phyloP scores from a whole-genome alignment of 1,140 invertebrate species.

The Carposina sasakii region DNA sequence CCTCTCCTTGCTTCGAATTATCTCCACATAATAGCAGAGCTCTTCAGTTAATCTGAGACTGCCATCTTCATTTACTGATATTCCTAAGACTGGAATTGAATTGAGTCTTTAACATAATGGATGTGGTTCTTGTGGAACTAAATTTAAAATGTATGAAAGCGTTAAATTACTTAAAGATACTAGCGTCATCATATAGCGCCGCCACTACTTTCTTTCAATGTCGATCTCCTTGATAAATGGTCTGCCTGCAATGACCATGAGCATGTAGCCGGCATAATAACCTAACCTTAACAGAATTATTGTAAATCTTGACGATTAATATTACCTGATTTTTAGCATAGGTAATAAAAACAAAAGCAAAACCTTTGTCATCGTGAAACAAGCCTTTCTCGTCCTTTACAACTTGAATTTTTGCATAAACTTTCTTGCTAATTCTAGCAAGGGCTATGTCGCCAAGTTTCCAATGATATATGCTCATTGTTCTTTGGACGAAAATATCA shows the following conservation, averaged over 20 bases:
- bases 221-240: too few relatives aligned
- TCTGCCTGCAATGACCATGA: too few relatives aligned
- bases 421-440: conserved; percentile 47
- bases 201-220: too few relatives aligned
- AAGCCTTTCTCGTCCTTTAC: conserved; percentile 56
- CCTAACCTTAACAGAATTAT: too few relatives aligned
- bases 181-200: too few relatives aligned
- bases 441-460: conserved; percentile 55
- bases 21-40: conserved; percentile 59
- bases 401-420: conserved; percentile 53
- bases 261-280: too few relatives aligned
- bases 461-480: conserved; percentile 50
- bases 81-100: conserved; percentile 61
- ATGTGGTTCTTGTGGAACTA: too few relatives aligned
- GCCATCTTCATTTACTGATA: conserved; percentile 38
- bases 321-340: too few relatives aligned
- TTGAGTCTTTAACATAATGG: too few relatives aligned
- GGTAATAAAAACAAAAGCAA: neutral
- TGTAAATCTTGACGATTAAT: too few relatives aligned
- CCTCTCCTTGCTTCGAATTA: conserved; percentile 33
- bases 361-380: conserved; percentile 59
- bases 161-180: too few relatives aligned
- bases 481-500: neutral
- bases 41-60: conserved; percentile 36
- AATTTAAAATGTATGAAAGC: too few relatives aligned